A percentile compares a stretch with the other conserved stretches of the same genome.
These are phyloP conservation scores for Ptilorrhoa leucosticta DNA, from an alignment of 2,113 vertebrate species.

Conservation along the genomic window DNA sequence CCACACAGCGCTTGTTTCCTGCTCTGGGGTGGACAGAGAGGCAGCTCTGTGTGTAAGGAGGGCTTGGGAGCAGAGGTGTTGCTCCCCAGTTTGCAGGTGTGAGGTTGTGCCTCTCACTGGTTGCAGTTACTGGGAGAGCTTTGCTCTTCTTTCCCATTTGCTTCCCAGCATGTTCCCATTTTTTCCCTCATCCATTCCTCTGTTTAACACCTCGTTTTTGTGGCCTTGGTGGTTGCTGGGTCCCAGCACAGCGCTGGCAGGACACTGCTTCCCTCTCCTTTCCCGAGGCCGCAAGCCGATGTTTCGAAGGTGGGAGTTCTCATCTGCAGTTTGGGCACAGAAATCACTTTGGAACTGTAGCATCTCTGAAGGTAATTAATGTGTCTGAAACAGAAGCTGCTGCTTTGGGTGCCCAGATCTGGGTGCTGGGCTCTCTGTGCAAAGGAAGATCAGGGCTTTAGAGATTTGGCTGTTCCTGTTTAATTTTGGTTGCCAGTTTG, in stretches of 20 bases:
- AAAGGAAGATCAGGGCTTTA: neutral
- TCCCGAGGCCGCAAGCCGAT: neutral
- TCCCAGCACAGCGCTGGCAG: neutral
- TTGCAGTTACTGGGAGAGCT: neutral
- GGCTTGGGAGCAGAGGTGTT: neutral
- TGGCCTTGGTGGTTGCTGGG: neutral
- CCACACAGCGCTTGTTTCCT: fast-evolving
- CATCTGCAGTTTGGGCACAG: neutral
- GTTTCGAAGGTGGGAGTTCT: neutral
- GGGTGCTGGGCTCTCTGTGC: neutral
- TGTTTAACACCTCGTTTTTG: neutral
- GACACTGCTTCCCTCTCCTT: neutral
- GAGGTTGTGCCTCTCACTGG: neutral
- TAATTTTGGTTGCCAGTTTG: neutral
- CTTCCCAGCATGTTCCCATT: neutral
- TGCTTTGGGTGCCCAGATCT: neutral
- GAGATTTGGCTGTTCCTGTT: neutral
- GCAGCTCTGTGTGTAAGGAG: fast-evolving
- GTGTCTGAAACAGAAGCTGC: neutral
- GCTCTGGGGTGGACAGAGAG: neutral
- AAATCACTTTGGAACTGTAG: neutral
- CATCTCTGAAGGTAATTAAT: neutral
- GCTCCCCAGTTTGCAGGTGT: neutral
- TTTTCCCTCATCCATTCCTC: neutral
- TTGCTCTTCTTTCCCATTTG: neutral